Base-by-base conservation (phyloP, 2,888 invertebrate species). In the Anticlea derivata region DNA sequence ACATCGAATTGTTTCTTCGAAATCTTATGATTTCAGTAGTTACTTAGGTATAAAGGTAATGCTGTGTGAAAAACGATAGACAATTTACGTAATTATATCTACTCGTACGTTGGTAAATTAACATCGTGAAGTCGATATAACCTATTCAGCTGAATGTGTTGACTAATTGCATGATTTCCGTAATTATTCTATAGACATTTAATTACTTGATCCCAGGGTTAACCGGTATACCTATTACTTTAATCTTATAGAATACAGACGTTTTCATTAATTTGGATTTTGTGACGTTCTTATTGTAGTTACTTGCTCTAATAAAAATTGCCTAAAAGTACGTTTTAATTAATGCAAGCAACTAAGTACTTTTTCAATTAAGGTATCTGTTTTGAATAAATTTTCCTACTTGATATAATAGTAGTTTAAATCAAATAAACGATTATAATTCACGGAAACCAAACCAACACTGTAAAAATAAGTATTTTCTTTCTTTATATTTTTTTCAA, bases 211-310 rank as follows among this genome's bases (percentile, higher is more conserved):
- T 58, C 49, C 54, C 43, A 31, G 34, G 45, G 34, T 37, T 39
- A 50, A 41, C 35, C 12, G 13, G 33, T 23, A 22, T 11, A 29
- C 34, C 30, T 37, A 30, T 45, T 37, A 37, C 30, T 45, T 30
- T 7, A 37, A 45, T 50, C 37, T 35, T 55, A 55, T 55, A 43
- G 46, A 58, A 52, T 58, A 51, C 52, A 50, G 49, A 51, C 49
- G 49, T 52, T 46, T 55, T 50, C 49, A 58, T 55, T 52, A 52
- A 52, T 58, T 55, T 38, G 44, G 37, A 52, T 47, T 22, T 43
- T 43, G 51, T 47, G 11, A 44, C 38, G 48, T 49, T 50, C 35
- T 11, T 33, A 34, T 38, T 30, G n/a, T n/a, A n/a, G n/a, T 34
- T 34, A 35, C 43, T 50, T 17, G 7, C 31, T 8, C 4, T 46